These are phyloP conservation scores for Pogonomyrmex californicus DNA, from an alignment of 1,140 invertebrate species.

Conservation along the genomic window DNA sequence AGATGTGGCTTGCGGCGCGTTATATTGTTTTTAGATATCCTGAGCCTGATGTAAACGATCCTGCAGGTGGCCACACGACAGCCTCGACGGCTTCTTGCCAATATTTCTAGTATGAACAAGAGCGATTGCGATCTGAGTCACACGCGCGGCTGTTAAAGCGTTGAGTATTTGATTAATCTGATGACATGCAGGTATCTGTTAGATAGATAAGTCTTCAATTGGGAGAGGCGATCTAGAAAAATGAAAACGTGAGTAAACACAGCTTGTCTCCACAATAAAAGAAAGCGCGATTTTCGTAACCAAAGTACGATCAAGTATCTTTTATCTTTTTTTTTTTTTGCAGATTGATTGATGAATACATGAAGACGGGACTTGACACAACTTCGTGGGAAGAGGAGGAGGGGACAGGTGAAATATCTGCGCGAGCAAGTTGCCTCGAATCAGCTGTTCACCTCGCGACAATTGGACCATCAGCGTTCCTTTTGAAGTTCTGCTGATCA, in stretches of 20 bases:
- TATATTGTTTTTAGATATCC: no score
- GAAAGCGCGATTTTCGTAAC: no score
- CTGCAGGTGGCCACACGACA: no score
- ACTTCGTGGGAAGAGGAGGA: background rate
- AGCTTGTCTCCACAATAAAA: background rate
- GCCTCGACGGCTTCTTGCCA: no score
- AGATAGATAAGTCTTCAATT: no score
- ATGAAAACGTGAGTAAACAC: background rate
- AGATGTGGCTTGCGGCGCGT: no score
- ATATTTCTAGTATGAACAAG: no score
- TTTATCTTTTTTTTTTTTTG: background rate
- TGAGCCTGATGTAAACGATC: no score
- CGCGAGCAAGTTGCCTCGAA: conserved; percentile 10
- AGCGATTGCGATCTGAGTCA: no score
- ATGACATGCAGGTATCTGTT: no score
- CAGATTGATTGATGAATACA: background rate
- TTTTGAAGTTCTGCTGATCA: conserved; percentile 46
- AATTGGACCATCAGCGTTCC: background rate
- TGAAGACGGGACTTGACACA: background rate
- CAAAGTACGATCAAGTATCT: background rate
- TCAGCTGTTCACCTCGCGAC: conserved; percentile 52
- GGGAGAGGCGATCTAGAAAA: background rate
- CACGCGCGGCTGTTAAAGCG: no score
- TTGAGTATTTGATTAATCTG: no score
- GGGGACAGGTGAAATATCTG: conserved; percentile 1